phyloP scores from a whole-genome alignment of 2,888 invertebrate genomes.

The Deilephila porcellus region DNA sequence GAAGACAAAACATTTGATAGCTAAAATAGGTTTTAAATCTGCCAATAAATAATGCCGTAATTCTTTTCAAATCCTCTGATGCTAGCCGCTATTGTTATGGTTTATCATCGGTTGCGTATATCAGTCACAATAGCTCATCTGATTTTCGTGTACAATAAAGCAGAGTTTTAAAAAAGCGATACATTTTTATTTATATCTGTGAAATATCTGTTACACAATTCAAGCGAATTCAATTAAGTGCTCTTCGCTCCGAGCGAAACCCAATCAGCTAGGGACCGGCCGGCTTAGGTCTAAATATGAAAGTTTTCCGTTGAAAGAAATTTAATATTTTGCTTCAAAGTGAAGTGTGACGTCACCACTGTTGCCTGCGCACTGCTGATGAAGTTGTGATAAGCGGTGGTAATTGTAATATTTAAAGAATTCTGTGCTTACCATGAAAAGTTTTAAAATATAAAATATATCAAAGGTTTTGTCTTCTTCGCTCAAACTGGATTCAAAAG shows the following conservation, averaged over 20 bases:
- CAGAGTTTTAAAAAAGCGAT: neutral
- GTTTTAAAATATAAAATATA: too few relatives aligned
- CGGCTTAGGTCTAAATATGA: conserved; percentile 4
- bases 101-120: too few relatives aligned
- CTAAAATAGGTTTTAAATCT: too few relatives aligned
- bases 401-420: neutral
- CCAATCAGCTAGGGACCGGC: neutral
- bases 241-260: neutral
- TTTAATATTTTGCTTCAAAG: neutral
- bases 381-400: neutral
- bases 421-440: neutral
- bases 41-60: too few relatives aligned
- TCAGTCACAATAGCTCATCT: too few relatives aligned
- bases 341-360: neutral
- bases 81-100: too few relatives aligned
- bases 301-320: neutral
- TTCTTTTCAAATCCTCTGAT: too few relatives aligned
- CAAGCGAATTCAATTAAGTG: neutral
- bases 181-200: neutral
- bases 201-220: too few relatives aligned
- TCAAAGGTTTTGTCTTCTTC: too few relatives aligned
- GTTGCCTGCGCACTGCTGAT: neutral
- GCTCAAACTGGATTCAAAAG: too few relatives aligned
- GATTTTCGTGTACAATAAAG: neutral
- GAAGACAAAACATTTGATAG: too few relatives aligned